phyloP scores from a whole-genome alignment of 2,888 invertebrate genomes.

The Orchesella flavescens region DNA sequence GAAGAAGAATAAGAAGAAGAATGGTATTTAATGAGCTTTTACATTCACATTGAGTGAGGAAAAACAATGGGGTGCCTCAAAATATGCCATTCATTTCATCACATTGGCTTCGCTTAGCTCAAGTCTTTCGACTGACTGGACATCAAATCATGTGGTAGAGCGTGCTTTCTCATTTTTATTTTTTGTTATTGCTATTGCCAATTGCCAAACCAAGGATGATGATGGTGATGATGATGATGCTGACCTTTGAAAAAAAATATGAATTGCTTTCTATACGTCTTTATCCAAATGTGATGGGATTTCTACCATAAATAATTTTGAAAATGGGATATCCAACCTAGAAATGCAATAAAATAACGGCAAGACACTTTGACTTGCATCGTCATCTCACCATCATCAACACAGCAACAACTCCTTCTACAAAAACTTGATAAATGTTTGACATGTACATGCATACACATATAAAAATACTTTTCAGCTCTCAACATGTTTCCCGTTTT shows the following conservation, averaged over 20 bases:
- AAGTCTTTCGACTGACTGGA: too few relatives aligned
- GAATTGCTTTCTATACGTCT: too few relatives aligned
- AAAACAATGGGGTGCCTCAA: slow-evolving; percentile 56
- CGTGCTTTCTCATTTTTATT: background rate
- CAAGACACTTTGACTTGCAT: background rate
- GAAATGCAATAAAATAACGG: slow-evolving; percentile 54
- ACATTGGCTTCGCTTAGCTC: slow-evolving; percentile 20
- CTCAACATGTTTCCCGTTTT: too few relatives aligned
- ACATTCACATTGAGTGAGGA: slow-evolving; percentile 3
- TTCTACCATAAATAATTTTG: too few relatives aligned
- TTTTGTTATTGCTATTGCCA: background rate
- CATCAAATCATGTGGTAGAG: background rate
- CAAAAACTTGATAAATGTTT: too few relatives aligned
- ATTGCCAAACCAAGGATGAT: background rate
- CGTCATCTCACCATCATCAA: background rate
- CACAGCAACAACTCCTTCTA: background rate
- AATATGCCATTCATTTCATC: slow-evolving; percentile 60
- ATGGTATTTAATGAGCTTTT: slow-evolving; percentile 37
- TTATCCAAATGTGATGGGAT: too few relatives aligned
- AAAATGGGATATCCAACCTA: slow-evolving; percentile 28
- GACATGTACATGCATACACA: too few relatives aligned
- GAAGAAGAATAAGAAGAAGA: slow-evolving; percentile 10
- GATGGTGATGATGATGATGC: background rate
- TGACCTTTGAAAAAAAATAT: too few relatives aligned
- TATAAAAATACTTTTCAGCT: too few relatives aligned